A percentile compares a stretch with the other conserved stretches of the same genome.
These are phyloP conservation scores for Medauroidea extradentata DNA, from an alignment of 1,140 invertebrate species.

Conservation along the genomic window DNA sequence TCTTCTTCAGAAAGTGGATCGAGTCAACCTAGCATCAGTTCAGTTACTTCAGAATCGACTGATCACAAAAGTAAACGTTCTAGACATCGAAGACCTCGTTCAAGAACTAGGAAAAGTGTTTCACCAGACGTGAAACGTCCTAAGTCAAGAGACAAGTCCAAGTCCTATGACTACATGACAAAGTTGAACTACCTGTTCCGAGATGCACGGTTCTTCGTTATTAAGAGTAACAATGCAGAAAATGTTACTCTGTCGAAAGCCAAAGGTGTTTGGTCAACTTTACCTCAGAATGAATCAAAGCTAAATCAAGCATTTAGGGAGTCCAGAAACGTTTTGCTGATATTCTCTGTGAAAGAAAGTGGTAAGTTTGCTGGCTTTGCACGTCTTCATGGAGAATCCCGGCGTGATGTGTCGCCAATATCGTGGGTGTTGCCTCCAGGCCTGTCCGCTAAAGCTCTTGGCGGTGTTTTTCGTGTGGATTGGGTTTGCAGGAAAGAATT, in stretches of 20 bases:
- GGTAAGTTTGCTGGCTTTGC: constrained; percentile 93
- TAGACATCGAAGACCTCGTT: constrained; percentile 47
- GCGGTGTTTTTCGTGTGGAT: constrained; percentile 93
- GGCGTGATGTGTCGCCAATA: constrained; percentile 82
- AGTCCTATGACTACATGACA: constrained; percentile 79
- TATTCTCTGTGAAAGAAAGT: constrained; percentile 97
- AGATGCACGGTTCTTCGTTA: constrained; percentile 93
- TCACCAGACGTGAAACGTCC: constrained; percentile 46
- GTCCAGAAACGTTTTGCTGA: constrained; percentile 88
- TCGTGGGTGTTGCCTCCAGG: constrained; percentile 96
- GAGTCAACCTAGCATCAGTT: constrained; percentile 66
- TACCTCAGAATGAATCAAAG: constrained; percentile 94
- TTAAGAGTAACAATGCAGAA: constrained; percentile 97
- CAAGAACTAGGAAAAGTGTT: constrained; percentile 46
- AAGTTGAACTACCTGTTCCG: constrained; percentile 93
- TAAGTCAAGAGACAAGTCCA: constrained; percentile 53
- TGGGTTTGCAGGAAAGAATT: constrained; percentile 96
- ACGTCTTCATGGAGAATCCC: constrained; percentile 78
- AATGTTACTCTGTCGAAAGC: constrained; percentile 92
- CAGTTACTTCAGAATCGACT: constrained; percentile 60
- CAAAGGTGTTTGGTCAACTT: constrained; percentile 96
- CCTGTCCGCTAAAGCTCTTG: constrained; percentile 84
- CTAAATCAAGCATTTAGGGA: constrained; percentile 91
- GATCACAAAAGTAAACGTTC: constrained; percentile 49
- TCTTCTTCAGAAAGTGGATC: constrained; percentile 61